Percentiles rank a stretch among this genome's conserved stretches.
These are phyloP conservation scores for Motacilla tschutschensis DNA, from an alignment of 2,113 vertebrate species.

Conservation along the genomic window DNA sequence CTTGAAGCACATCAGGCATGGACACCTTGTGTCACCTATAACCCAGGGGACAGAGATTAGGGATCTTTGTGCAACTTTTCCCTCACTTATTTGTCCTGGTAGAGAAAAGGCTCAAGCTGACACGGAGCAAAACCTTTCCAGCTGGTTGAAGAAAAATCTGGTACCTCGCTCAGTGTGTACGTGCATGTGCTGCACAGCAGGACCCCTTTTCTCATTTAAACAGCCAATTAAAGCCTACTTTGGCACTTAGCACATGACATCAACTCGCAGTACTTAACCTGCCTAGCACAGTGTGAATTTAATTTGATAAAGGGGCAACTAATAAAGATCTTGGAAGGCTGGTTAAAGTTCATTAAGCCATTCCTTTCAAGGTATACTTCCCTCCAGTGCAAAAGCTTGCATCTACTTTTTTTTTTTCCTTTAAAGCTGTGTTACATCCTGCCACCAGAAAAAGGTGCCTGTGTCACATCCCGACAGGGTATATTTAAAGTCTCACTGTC, in stretches of 20 bases:
- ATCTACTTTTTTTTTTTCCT: not conserved
- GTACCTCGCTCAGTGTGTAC: not conserved
- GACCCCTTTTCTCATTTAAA: slow-evolving; percentile 71
- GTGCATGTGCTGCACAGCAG: slow-evolving; percentile 47
- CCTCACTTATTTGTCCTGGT: not conserved
- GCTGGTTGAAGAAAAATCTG: not conserved
- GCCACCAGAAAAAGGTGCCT: slow-evolving; percentile 69
- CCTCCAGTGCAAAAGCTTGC: slow-evolving; percentile 37
- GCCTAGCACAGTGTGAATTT: slow-evolving; percentile 74
- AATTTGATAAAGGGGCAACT: slow-evolving; percentile 75
- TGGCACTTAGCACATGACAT: slow-evolving; percentile 65
- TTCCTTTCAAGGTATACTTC: slow-evolving; percentile 67
- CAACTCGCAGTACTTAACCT: slow-evolving; percentile 57
- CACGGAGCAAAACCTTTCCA: not conserved
- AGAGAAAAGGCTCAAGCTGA: not conserved
- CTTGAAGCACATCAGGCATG: not conserved
- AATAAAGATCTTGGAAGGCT: slow-evolving; percentile 69
- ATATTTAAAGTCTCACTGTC: slow-evolving; percentile 67
- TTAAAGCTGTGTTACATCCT: slow-evolving; percentile 66
- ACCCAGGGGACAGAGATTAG: not conserved
- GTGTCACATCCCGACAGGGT: slow-evolving; percentile 69
- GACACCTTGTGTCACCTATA: not conserved
- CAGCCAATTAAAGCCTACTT: slow-evolving; percentile 75
- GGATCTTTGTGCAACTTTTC: not conserved
- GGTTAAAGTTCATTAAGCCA: slow-evolving; percentile 72